A percentile compares a stretch with the other conserved stretches of the same genome.
These are phyloP conservation scores for Ctenoplectra terminalis DNA, from an alignment of 1,140 invertebrate species.

Conservation along the genomic window DNA sequence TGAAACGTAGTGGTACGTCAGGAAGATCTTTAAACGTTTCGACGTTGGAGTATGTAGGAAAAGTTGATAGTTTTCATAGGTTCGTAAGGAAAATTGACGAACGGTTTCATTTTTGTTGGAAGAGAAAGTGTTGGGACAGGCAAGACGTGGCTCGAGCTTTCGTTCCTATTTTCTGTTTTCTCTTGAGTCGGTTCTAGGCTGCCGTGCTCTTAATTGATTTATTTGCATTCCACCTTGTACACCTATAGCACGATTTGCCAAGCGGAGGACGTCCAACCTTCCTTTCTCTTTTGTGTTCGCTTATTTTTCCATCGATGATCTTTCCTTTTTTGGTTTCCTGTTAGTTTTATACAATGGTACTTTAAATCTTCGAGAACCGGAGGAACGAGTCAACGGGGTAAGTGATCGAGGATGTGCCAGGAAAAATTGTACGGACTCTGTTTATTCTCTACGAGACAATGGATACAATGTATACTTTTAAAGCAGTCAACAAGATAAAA, in stretches of 20 bases:
- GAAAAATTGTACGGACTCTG: conserved; percentile 21
- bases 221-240: conserved; percentile 34
- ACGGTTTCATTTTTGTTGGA: neutral
- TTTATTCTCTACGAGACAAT: conserved; percentile 64
- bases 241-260: neutral
- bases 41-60: no score
- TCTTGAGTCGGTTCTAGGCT: neutral
- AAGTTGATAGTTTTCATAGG: neutral
- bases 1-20: no score
- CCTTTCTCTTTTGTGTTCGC: neutral
- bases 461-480: conserved; percentile 48
- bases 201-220: conserved; percentile 9
- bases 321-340: neutral
- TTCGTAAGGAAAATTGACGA: neutral
- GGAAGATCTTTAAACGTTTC: no score
- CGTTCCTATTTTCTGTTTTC: neutral
- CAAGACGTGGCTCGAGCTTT: neutral
- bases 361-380: neutral
- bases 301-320: neutral
- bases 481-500: conserved; percentile 48
- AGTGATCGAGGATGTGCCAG: neutral
- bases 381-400: neutral
- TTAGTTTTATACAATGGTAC: neutral
- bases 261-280: neutral
- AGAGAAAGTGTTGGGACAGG: conserved; percentile 25